Base-by-base conservation (phyloP, 2,797 vertebrate genomes). In the Xenopus petersii region DNA sequence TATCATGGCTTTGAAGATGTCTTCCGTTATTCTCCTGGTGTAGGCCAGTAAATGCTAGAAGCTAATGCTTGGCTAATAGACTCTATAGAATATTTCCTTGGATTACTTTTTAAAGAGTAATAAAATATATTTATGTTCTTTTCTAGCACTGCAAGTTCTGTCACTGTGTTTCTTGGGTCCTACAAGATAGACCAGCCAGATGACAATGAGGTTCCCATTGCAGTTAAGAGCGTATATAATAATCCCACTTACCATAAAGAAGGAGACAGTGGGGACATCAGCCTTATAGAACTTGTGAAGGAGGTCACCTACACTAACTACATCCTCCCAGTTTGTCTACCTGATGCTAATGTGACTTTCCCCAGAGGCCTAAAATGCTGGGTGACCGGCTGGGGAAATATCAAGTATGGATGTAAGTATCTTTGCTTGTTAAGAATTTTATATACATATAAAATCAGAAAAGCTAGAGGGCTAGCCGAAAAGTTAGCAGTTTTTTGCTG, bases 271-370 rank as follows among this genome's bases (percentile, higher is more conserved):
- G 84, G 84, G 0, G 88, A 89, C 69, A 86, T 88, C 2, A 84
- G 86, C 12, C 61, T 89, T 70, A 82, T 84, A 61, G 78, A 74
- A 46, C 78, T 89, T 0, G 71, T 71, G 8, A 75, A 1, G 2
- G 4, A 82, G 6, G 30, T 88, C 66, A 71, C 1, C 56, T 88
- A 83, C 81, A 87, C 86, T 0, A 72, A 82, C 61, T 67, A 73
- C 0, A 65, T 87, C 73, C 82, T 88, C 67, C 88, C 87, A 24
- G 84, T 88, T 75, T 89, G 88, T 71, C 84, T 89, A 13, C 88
- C 88, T 0, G 82, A 82, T 2, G 54, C 61, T 11, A 74, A 75
- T 0, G 66, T 86, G 10, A 75, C 4, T 0, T 80, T 89, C 61
- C 64, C 64, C 9, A 67, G 73, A 0, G 73, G 75, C 33, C 80